phyloP scores from a whole-genome alignment of 2,888 invertebrate genomes.

The Nomada flava region DNA sequence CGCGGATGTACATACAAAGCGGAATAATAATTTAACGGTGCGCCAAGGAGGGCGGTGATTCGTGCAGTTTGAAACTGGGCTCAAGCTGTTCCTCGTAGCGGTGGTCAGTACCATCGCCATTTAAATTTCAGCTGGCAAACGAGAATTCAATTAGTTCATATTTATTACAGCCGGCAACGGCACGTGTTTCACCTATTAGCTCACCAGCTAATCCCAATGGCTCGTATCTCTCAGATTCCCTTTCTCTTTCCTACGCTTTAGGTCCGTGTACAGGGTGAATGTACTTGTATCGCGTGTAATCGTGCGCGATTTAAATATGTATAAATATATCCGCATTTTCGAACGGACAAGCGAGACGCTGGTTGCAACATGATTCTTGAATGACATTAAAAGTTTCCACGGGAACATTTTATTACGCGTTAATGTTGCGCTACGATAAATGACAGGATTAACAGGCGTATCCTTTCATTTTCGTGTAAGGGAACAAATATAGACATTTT shows the following conservation, averaged over 20 bases:
- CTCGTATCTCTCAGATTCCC: constrained; percentile 11
- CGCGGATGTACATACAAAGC: constrained; percentile 81
- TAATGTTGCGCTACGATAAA: too few relatives aligned
- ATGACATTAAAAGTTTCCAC: neutral
- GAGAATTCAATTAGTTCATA: constrained; percentile 81
- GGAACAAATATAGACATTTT: neutral
- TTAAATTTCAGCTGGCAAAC: constrained; percentile 69
- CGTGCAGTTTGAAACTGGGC: constrained; percentile 21
- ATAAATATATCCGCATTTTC: neutral
- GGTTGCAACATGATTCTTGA: too few relatives aligned
- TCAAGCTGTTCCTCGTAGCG: constrained; percentile 19
- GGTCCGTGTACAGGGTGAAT: constrained; percentile 4
- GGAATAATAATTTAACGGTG: constrained; percentile 80
- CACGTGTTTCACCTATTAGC: constrained; percentile 68
- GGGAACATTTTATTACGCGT: too few relatives aligned
- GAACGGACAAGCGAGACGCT: neutral
- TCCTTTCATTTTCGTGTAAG: neutral
- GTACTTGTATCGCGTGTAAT: neutral
- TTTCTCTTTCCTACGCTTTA: constrained; percentile 12
- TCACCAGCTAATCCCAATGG: constrained; percentile 71
- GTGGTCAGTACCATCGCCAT: constrained; percentile 12
- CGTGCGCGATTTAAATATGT: neutral
- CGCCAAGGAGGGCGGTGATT: constrained; percentile 63
- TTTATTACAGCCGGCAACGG: constrained; percentile 77
- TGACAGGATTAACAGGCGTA: neutral